Percentiles rank a stretch among this genome's conserved stretches.
These are phyloP conservation scores for Nannobrachium achirus DNA, from an alignment of 2,113 vertebrate genomes.

Conservation along the genomic window DNA sequence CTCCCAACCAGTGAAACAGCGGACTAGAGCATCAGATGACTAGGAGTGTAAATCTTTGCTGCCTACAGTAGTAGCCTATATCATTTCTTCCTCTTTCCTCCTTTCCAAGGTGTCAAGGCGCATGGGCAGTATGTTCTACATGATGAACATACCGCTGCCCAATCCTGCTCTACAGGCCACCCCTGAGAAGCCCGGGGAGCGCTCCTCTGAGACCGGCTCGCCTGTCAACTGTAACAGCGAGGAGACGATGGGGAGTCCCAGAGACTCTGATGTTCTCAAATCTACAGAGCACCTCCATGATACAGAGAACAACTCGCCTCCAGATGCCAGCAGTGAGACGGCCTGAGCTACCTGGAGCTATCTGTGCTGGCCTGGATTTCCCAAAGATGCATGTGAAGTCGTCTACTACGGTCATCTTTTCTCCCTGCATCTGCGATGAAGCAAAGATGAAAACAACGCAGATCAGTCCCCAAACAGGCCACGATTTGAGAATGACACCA, in stretches of 20 bases:
- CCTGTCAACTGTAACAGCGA: constrained; percentile 84
- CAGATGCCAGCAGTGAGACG: constrained; percentile 74
- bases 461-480: not conserved
- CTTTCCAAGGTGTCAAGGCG: constrained; percentile 85
- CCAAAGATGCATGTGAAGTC: no score
- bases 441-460: constrained; percentile 4
- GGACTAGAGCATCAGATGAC: not conserved
- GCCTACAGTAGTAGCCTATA: not conserved
- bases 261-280: constrained; percentile 82
- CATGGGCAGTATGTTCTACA: constrained; percentile 84
- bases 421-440: no score
- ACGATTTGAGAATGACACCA: not conserved
- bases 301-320: constrained; percentile 77
- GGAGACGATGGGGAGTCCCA: constrained; percentile 80
- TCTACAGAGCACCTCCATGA: constrained; percentile 70
- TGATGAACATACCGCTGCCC: constrained; percentile 85
- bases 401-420: no score
- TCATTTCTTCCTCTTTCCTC: not conserved
- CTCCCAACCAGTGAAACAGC: not conserved
- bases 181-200: constrained; percentile 80
- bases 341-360: constrained; percentile 38
- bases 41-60: not conserved
- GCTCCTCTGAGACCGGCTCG: constrained; percentile 79
- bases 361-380: no score
- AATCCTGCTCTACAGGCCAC: constrained; percentile 69